Base-by-base conservation (phyloP, 2,888 invertebrate genomes). In the Calephelis perditalis region DNA sequence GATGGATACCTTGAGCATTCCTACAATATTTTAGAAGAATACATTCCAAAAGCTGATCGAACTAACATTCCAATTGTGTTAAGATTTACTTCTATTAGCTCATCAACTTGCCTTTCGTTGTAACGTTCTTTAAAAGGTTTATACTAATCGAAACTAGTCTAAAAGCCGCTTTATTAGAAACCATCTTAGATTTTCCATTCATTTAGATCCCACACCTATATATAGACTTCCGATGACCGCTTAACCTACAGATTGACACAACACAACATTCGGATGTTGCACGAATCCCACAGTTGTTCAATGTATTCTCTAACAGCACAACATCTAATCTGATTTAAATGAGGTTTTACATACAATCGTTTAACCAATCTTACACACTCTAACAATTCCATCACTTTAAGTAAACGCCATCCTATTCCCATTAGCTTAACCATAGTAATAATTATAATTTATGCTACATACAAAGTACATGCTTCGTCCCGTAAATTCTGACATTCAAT, bases 161-260 rank as follows among this genome's bases (percentile, higher is more conserved):
- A 63, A 70, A 66, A 67, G 60, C 64, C 66, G 67, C 65, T 65
- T 54, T 35, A 54, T 54, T 7, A 54, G 11, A 54, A 54, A 54
- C 52, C 52, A 54, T 54, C 36, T 35, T 54, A 54, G 36, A 35
- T 36, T 35, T 54, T 11, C 83, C 75, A 85, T 83, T 79, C 82
- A 86, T 86, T 84, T 83, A 85, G 84, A 84, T 83, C 86, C 88
- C 86, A 87, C 84, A 86, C 87, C 86, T 85, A 88, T 78, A 78
- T 76, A 77, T 73, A 74, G 78, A 78, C 76, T 81, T 77, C 79
- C 74, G 74, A 79, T 81, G 81, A 82, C 77, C 79, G 71, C 76
- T 74, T 84, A 84, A 78, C 77, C 84, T 79, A 82, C 75, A 69
- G 46, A 60, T 56, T 46, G 40, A 56, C 55, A 55, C 55, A 47